Evolutionary conservation across 1,140 invertebrate species (phyloP).

Genomic region (Drosophila serrata): DNA sequence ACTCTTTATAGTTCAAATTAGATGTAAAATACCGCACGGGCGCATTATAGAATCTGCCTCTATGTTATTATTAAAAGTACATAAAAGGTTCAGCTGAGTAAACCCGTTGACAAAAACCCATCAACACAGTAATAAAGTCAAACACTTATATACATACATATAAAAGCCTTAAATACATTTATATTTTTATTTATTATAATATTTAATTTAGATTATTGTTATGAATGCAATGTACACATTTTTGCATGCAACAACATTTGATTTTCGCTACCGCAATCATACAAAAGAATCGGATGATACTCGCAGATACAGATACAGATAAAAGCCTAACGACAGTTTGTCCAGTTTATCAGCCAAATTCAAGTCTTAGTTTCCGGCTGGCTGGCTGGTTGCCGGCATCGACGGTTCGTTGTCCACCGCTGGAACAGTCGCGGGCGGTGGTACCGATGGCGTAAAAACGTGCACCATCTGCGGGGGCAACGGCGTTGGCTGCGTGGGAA

Average conservation of each 20-base stretch:
- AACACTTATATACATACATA: not conserved
- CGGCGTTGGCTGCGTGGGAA: conserved; percentile 76
- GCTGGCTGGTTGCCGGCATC: conserved; percentile 1
- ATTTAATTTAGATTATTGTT: conserved; percentile 59
- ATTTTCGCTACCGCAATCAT: conserved; percentile 37
- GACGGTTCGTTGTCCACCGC: conserved; percentile 15
- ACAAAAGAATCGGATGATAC: conserved; percentile 53
- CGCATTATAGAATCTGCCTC: not conserved
- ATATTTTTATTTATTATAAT: conserved; percentile 46
- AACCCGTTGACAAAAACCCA: not conserved
- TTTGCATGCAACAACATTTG: conserved; percentile 37
- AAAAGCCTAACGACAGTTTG: conserved; percentile 69
- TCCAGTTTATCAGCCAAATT: conserved; percentile 22
- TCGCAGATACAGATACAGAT: conserved; percentile 20
- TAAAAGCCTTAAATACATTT: conserved; percentile 41
- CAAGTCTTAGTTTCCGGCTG: conserved; percentile 37
- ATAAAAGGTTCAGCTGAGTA: not conserved
- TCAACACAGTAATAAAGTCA: not conserved
- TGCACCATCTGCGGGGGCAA: conserved; percentile 81
- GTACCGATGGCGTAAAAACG: conserved; percentile 44
- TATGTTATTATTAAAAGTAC: not conserved
- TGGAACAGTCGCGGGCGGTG: conserved; percentile 14
- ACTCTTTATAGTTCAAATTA: conserved; percentile 2
- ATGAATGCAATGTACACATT: conserved; percentile 59
- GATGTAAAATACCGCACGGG: not conserved